Conservation (phyloP, 2,888 invertebrate species). For the Catonia carolina region DNA sequence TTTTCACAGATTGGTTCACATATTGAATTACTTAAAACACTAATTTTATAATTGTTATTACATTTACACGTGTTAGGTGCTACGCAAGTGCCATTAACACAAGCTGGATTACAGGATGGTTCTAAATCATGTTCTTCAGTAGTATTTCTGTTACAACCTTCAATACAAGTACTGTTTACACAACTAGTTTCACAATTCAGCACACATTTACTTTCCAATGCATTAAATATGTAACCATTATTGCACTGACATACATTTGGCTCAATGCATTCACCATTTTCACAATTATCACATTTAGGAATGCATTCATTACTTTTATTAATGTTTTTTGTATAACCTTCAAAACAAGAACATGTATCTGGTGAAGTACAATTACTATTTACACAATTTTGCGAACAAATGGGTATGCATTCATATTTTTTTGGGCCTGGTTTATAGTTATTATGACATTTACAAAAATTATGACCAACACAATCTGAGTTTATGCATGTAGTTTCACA, state of each 20-base stretch:
- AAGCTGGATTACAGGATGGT: not conserved
- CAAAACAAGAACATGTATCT: slow-evolving; percentile 6
- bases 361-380: slow-evolving; percentile 7
- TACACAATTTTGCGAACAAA: not conserved
- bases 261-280: slow-evolving; percentile 1
- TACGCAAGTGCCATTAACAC: slow-evolving; percentile 10
- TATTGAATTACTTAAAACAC: not conserved
- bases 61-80: slow-evolving; percentile 14
- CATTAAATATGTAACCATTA: not conserved
- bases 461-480: no score
- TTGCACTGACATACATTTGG: slow-evolving; percentile 10
- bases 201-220: no score
- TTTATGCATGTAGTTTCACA: no score
- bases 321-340: not conserved
- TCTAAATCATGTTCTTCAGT: no score
- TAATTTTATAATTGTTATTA: not conserved
- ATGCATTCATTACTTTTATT: not conserved
- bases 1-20: slow-evolving; percentile 11
- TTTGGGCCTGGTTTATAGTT: no score
- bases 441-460: no score
- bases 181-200: no score
- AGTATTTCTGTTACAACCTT: no score
- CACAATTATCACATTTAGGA: not conserved
- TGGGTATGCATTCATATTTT: no score
- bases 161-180: no score